Conservation (phyloP, 2,797 vertebrate species). For the Enteromius radiatus region DNA sequence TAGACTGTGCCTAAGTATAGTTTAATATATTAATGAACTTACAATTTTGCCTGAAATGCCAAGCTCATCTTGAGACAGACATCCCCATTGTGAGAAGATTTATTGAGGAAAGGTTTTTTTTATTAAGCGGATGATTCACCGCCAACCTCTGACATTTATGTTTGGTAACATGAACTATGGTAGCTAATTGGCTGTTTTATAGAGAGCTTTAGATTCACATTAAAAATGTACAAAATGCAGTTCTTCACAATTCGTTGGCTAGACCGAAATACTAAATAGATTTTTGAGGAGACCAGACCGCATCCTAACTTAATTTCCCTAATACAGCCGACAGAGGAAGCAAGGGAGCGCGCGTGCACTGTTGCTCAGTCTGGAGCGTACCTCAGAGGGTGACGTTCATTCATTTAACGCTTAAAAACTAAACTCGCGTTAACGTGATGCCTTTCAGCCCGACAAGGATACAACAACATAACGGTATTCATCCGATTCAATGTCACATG, state of each 20-base stretch:
- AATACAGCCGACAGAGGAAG: slow-evolving; percentile 53
- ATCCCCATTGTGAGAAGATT: not conserved
- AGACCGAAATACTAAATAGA: not conserved
- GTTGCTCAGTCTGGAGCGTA: not conserved
- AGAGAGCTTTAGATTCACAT: not conserved
- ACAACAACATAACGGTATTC: not conserved
- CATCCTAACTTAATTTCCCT: slow-evolving; percentile 34
- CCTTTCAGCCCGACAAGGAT: not conserved
- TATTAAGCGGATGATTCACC: slow-evolving; percentile 1
- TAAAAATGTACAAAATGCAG: not conserved
- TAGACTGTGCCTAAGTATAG: not conserved
- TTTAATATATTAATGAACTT: slow-evolving; percentile 10
- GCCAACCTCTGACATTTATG: not conserved
- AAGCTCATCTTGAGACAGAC: slow-evolving; percentile 7
- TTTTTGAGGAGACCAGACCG: slow-evolving; percentile 23
- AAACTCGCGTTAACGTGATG: not conserved
- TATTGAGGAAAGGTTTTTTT: slow-evolving; percentile 1
- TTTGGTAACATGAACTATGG: not conserved
- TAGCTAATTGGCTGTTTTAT: not conserved
- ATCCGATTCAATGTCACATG: not conserved
- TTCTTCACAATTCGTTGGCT: not conserved
- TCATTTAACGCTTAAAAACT: slow-evolving; percentile 19
- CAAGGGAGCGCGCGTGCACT: slow-evolving; percentile 25
- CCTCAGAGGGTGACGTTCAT: slow-evolving; percentile 12
- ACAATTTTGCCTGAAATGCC: slow-evolving; percentile 5